Percentiles rank a stretch among this genome's conserved stretches.
These are phyloP conservation scores for Nyctibius bracteatus DNA, from an alignment of 2,113 vertebrate species.

Conservation along the genomic window DNA sequence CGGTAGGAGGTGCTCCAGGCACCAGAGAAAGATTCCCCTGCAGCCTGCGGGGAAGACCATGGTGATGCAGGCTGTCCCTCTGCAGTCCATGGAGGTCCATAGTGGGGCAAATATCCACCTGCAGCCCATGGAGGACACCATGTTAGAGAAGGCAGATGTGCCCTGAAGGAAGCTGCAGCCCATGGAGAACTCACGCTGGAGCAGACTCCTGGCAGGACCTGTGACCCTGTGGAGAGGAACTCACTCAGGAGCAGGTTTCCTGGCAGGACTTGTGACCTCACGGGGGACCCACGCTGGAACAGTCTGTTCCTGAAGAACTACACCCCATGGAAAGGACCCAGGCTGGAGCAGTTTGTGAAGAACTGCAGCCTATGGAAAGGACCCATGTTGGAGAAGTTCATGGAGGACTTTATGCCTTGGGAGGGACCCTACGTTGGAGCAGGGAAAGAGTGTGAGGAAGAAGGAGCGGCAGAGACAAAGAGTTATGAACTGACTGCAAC, in stretches of 20 bases:
- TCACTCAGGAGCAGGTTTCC: neutral
- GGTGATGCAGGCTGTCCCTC: neutral
- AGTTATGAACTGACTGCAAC: neutral
- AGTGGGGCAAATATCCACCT: neutral
- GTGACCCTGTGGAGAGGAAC: too few species aligned
- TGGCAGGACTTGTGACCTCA: neutral
- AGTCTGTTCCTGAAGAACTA: neutral
- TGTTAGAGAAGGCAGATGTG: neutral
- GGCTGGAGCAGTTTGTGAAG: too few species aligned
- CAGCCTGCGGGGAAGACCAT: neutral
- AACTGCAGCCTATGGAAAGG: too few species aligned
- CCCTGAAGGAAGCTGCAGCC: neutral
- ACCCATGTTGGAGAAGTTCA: too few species aligned
- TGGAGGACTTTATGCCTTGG: neutral
- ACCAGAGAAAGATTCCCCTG: neutral
- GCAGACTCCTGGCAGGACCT: neutral
- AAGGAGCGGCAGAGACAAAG: neutral
- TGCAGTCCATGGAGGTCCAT: neutral
- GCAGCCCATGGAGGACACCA: neutral
- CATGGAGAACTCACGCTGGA: neutral
- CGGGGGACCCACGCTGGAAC: neutral
- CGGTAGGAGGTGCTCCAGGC: rapidly evolving
- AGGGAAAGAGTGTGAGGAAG: neutral
- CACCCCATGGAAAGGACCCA: neutral
- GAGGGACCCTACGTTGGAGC: neutral